Base-by-base conservation (phyloP, 1,140 invertebrate species). In the Grapholita molesta region DNA sequence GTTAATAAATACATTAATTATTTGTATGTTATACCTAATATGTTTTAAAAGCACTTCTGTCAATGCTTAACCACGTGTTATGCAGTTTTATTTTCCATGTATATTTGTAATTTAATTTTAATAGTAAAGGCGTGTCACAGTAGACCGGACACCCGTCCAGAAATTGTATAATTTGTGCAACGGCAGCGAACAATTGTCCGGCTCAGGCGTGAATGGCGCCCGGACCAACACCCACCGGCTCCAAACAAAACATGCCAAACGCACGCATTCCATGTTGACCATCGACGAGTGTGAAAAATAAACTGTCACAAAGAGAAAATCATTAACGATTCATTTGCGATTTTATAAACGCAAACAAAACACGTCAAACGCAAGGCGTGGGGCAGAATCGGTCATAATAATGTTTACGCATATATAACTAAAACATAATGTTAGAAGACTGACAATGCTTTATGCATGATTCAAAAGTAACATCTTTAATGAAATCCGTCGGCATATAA, bases 171-270 rank as follows among this genome's bases (percentile, higher is more conserved):
- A 88, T 88, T 88, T 70, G 77, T 71, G 75, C 80, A 83, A 84
- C 79, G 18, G 42, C 42, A 48, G 18, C 80, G 84, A 87, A 88
- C 86, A 82, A 79, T 82, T 71, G 67, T 70, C 68, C 72, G 48
- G 72, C 70, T 61, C 73, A 21, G 42, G 70, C 77, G 74, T 83
- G 81, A 86, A 88, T 85, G 71, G 73, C 74, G 84, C 84, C 84
- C 80, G 68, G 75, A 79, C 73, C 85, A 83, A 77, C 76, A 68
- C 71, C 69, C 86, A 84, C 77, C 83, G 70, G 79, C 73, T 78
- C 70, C 55, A 74, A 86, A 90, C 88, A 90, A 91, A 89, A 84
- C 81, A 68, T 87, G 89, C 82, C 89, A 91, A 88, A 88, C 79
- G 76, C 89, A 89, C 71, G 70, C 76, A 67, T 28, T 66, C n/a